Evolutionary conservation across 2,797 vertebrate genomes (phyloP), one percentile per base, ranked within the genome.

Genomic region (Aulostomus chinensis): DNA sequence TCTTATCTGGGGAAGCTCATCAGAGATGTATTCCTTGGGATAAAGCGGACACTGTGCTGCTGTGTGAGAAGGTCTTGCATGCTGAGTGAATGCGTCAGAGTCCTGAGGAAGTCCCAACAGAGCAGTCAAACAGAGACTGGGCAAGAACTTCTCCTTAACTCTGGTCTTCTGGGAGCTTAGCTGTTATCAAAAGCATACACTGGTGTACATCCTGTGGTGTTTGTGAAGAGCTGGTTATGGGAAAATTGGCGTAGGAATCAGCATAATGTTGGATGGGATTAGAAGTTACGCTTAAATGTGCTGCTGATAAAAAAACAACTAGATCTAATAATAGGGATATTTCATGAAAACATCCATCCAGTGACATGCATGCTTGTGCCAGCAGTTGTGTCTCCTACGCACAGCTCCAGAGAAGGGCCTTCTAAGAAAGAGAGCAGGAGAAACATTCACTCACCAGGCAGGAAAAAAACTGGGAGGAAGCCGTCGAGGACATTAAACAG

Each of bases 41-140:
- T 38, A 14, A 12, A 30, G 41, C 22, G 5, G 4, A 7, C 42
- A 18, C 15, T 21, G 10, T 8, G 1, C 26, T 5, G 5, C n/a
- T 14, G 15, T 37, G 30, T 17, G 3, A 2, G n/a, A n/a, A 40
- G 0, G 4, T 32, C 26, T 42, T 26, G 12, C 39, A 52, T 28
- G 2, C 5, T 7, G 24, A 32, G 4, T 11, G 38, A 55, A 17
- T 59, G 56, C 48, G 20, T 79, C 73, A 75, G 24, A 70, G 39
- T 24, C 9, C 3, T 1, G 28, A 58, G 48, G 29, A 73, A 71
- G 53, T 68, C 64, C 58, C 76, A 29, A 2, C 9, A 14, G 57
- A 41, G 37, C 39, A 37, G 24, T 59, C n/a, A 42, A 17, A 16
- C 11, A 18, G 9, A 10, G 10, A 5, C 9, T 13, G 4, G 33